A percentile compares a stretch with the other conserved stretches of the same genome.
phyloP scores from a whole-genome alignment of 2,113 vertebrate species.

The Brachyhypopomus occidentalis region DNA sequence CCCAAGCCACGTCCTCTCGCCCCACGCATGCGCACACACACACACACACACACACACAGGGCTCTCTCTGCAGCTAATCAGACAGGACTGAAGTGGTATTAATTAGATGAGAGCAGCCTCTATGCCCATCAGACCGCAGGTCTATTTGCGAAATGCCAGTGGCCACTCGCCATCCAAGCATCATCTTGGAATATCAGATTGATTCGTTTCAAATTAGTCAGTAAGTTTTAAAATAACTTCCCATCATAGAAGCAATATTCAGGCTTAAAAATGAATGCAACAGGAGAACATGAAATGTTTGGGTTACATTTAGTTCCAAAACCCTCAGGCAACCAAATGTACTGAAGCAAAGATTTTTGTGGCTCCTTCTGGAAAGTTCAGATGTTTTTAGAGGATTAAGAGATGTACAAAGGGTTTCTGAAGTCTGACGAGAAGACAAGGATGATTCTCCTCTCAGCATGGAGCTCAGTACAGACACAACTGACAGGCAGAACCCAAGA shows the following conservation, averaged over 20 bases:
- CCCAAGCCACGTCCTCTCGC: slow-evolving; percentile 34
- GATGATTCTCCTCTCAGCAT: neutral
- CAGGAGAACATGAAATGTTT: neutral
- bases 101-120: slow-evolving; percentile 50
- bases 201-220: neutral
- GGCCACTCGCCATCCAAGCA: neutral
- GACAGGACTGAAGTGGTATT: slow-evolving; percentile 52
- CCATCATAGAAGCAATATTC: neutral
- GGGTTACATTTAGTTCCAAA: too few relatives aligned
- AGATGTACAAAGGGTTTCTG: neutral
- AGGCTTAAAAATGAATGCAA: neutral
- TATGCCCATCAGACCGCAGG: neutral
- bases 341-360: neutral
- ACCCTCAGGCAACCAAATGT: too few relatives aligned
- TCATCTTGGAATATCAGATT: neutral
- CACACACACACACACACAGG: too few relatives aligned
- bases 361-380: neutral
- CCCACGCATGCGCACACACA: neutral
- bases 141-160: slow-evolving; percentile 44
- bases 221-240: neutral
- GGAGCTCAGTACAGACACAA: neutral
- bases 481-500: neutral
- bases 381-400: neutral
- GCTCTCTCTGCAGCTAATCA: slow-evolving; percentile 55
- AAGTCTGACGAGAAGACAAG: neutral